Percentiles rank a stretch among this genome's conserved stretches.
Conservation (phyloP, 37 sponge, comb jelly and placozoan species). For the Agelas oroides region DNA sequence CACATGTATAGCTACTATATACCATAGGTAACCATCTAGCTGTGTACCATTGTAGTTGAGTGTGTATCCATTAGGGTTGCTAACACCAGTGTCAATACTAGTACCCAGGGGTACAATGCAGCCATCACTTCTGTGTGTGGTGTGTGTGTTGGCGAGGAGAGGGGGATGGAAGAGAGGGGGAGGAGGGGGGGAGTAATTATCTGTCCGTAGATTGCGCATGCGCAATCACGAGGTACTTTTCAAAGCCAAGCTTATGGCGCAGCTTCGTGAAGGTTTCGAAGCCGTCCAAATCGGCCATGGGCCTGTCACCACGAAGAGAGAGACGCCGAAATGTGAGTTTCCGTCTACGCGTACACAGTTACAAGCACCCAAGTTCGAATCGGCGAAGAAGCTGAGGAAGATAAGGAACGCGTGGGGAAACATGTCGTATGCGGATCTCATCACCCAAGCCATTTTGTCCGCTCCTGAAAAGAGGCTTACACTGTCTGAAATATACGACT, state of each 20-base stretch:
- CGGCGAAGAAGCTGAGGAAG: slow-evolving; percentile 81
- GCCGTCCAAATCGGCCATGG: background rate
- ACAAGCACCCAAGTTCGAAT: slow-evolving; percentile 39
- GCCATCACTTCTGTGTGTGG: slow-evolving; percentile 70
- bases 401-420: slow-evolving; percentile 94
- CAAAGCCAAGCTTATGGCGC: too few relatives aligned
- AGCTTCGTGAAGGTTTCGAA: slow-evolving; percentile 12
- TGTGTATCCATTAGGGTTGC: slow-evolving; percentile 90
- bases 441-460: slow-evolving; percentile 92
- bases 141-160: background rate
- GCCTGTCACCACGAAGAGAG: slow-evolving; percentile 7
- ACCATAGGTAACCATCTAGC: too few relatives aligned
- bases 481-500: slow-evolving; percentile 90
- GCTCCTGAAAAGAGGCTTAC: slow-evolving; percentile 89
- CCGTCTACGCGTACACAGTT: too few relatives aligned
- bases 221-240: too few relatives aligned
- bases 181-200: too few relatives aligned
- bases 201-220: too few relatives aligned
- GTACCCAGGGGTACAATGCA: slow-evolving; percentile 87
- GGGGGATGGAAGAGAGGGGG: background rate
- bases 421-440: slow-evolving; percentile 94
- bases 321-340: slow-evolving; percentile 55
- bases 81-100: slow-evolving; percentile 67
- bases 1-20: too few relatives aligned
- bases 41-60: slow-evolving; percentile 94